Percentiles rank a stretch among this genome's conserved stretches.
Conservation (phyloP, 2,888 invertebrate species). For the Hydroisotoma schaefferi region DNA sequence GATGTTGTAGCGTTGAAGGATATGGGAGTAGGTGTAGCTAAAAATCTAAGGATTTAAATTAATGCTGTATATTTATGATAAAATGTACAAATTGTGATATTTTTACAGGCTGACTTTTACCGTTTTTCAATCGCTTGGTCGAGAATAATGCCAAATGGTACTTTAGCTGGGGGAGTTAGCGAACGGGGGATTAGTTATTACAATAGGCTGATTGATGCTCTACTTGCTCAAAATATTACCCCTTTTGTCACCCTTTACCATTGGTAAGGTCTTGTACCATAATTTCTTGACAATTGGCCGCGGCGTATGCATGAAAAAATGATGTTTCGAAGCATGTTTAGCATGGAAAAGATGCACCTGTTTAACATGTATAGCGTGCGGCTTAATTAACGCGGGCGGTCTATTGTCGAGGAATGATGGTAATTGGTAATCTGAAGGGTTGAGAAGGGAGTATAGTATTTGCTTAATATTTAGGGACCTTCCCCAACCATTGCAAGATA, state of each 20-base stretch:
- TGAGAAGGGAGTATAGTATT: no score
- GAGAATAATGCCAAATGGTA: slow-evolving; percentile 53
- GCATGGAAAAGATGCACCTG: no score
- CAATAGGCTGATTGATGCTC: slow-evolving; percentile 51
- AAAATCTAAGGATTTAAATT: not conserved
- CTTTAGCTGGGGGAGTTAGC: slow-evolving; percentile 49
- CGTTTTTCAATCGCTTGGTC: slow-evolving; percentile 52
- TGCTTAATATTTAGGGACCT: no score
- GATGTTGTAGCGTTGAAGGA: slow-evolving; percentile 53
- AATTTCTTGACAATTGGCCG: not conserved
- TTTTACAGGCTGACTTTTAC: slow-evolving; percentile 38
- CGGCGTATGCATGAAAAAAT: no score
- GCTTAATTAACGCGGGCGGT: no score
- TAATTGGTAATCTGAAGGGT: no score
- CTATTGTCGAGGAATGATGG: no score
- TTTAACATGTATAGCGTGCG: no score
- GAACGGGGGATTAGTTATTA: slow-evolving; percentile 54
- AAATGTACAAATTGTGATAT: not conserved
- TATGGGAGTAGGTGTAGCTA: slow-evolving; percentile 50
- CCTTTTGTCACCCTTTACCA: slow-evolving; percentile 54
- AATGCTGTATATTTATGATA: not conserved
- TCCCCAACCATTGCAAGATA: slow-evolving; percentile 59
- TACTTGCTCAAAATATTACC: slow-evolving; percentile 51
- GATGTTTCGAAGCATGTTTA: no score
- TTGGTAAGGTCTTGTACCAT: not conserved